Evolutionary conservation across 2,797 vertebrate species (phyloP), one percentile per base, ranked within the genome.

Genomic region (Sebastes taczanowskii): DNA sequence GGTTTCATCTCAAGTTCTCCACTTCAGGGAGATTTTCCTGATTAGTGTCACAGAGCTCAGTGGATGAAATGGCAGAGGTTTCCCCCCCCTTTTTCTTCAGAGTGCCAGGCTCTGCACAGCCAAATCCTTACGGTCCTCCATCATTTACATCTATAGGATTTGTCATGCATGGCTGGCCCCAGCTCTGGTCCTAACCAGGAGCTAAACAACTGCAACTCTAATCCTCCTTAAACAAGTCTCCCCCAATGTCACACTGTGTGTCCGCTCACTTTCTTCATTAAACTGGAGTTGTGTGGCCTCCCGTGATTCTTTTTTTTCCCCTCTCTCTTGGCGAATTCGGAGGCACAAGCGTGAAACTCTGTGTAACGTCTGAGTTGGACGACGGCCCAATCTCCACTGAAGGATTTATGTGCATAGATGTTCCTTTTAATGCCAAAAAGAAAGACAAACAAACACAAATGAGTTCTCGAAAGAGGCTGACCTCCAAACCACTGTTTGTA

Each of bases 21-120:
- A 89, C 87, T 90, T 90, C 78, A 85, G 86, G 81, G 87, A 94
- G 85, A 92, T 91, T 91, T 92, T 84, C 79, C 84, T 89, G 89
- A 92, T 93, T 93, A 89, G 80, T 88, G 89, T 90, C 89, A 88
- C 85, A 86, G 87, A 87, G 85, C 75, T 81, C 59, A 20, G 61
- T 34, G 87, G 76, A 74, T 86, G 62, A 90, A 89, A 86, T 80
- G 85, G 38, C 65, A 71, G 53, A 78, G 61, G 14, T 35, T 38
- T 46, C 63, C 71, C 78, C 20, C 20, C 68, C 29, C 27, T 13
- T 27, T 20, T 35, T 23, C 42, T 46, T 67, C 59, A 61, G 29
- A 73, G 63, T 84, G 81, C 79, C 52, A 74, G 66, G 69, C 84
- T 38, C 69, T 38, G 69, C 75, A 53, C 62, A 60, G 68, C 83